phyloP scores from a whole-genome alignment of 2,113 vertebrate species.

The Nycticryphes semicollaris region DNA sequence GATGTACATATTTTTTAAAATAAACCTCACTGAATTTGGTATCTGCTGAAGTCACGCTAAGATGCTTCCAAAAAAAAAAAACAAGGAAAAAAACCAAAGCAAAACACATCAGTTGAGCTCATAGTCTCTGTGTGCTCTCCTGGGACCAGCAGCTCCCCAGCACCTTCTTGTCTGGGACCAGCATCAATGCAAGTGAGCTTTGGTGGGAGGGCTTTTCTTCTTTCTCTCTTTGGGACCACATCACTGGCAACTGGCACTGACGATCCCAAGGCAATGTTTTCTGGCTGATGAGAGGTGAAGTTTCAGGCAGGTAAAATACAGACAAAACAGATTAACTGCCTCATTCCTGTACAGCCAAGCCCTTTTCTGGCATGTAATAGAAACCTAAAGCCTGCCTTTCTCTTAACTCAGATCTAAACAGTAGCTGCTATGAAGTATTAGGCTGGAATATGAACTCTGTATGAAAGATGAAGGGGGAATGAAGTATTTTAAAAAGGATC shows the following conservation, averaged over 20 bases:
- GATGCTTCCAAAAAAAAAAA: background rate
- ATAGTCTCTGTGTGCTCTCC: background rate
- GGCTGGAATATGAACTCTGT: conserved; percentile 4
- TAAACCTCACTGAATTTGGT: background rate
- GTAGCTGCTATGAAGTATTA: conserved; percentile 72
- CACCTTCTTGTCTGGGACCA: background rate
- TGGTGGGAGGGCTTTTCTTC: background rate
- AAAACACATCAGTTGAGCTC: background rate
- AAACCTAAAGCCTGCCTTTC: conserved; percentile 54
- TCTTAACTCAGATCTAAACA: conserved; percentile 58
- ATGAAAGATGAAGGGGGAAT: conserved; percentile 69
- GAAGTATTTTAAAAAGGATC: conserved; percentile 71
- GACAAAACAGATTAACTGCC: background rate
- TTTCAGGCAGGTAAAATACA: background rate
- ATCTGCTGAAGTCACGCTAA: background rate
- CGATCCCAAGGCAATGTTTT: background rate
- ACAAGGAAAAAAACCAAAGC: too few species aligned
- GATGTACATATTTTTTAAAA: background rate
- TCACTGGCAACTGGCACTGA: background rate
- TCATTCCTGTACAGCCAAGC: background rate
- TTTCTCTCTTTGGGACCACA: background rate
- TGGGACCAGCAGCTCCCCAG: background rate
- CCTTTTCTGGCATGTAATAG: background rate
- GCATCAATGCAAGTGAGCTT: accelerated
- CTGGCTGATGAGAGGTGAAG: background rate